Evolutionary conservation across 92 coral and sea anemone genomes (phyloP).

Genomic region (Heteractis magnifica): DNA sequence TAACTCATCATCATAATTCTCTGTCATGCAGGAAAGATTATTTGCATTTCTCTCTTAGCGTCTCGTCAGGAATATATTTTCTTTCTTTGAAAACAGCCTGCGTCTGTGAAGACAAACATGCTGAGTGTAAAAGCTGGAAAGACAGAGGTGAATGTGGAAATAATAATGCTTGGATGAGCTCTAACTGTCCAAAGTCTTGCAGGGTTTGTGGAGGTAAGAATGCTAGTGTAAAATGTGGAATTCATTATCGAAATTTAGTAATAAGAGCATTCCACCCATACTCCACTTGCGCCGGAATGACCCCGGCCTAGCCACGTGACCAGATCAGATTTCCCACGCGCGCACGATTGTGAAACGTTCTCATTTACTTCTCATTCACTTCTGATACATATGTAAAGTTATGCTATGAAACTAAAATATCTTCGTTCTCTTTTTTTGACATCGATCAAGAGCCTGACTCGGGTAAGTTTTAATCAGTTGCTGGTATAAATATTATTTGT

Average conservation of each 20-base stretch:
- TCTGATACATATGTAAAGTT: neutral
- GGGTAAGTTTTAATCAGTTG: conserved; percentile 17
- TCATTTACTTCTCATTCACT: too few species aligned
- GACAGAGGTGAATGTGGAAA: conserved; percentile 68
- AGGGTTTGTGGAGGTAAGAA: conserved; percentile 73
- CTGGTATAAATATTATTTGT: neutral
- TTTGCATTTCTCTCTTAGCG: neutral
- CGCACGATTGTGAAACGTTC: too few species aligned
- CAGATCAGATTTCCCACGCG: too few species aligned
- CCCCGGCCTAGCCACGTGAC: too few species aligned
- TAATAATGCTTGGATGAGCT: conserved; percentile 70
- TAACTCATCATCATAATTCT: too few species aligned
- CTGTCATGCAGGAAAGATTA: neutral
- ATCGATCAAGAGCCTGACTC: conserved; percentile 34
- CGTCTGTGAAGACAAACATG: conserved; percentile 61
- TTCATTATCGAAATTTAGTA: neutral
- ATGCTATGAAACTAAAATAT: neutral
- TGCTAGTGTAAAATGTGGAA: neutral
- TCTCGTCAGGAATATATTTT: neutral
- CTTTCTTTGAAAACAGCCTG: conserved; percentile 39
- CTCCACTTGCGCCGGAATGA: too few species aligned
- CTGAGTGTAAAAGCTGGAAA: conserved; percentile 57
- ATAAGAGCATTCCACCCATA: neutral
- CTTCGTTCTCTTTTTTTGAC: conserved; percentile 23
- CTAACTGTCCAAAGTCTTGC: conserved; percentile 80